Conservation (phyloP, 2,797 vertebrate species). For the Pangasius larnaudii region DNA sequence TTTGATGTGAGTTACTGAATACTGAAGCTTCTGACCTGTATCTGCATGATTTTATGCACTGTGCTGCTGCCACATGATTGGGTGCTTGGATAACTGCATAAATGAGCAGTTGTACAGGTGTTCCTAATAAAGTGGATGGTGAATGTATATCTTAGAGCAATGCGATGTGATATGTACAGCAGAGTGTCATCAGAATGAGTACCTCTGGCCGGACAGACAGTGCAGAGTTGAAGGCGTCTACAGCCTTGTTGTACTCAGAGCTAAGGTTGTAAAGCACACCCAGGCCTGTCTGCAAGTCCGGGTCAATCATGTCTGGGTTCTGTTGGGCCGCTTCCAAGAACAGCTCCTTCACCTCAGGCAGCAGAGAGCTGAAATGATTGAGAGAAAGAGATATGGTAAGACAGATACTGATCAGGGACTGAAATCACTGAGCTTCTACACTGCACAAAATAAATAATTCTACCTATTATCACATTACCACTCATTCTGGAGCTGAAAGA, state of each 20-base stretch:
- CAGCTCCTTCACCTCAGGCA: conserved; percentile 91
- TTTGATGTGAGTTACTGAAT: neutral
- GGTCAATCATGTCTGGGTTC: conserved; percentile 88
- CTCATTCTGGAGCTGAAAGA: neutral
- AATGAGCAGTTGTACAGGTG: neutral
- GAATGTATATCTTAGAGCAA: neutral
- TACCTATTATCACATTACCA: neutral
- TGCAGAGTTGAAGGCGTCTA: conserved; percentile 95
- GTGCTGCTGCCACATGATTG: neutral
- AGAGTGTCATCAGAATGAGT: conserved; percentile 6
- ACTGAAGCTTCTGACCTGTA: neutral
- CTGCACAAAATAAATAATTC: neutral
- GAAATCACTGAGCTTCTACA: neutral
- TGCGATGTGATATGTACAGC: neutral
- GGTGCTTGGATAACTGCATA: neutral
- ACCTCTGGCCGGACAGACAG: conserved; percentile 96
- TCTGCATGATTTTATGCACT: too few species aligned
- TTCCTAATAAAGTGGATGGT: neutral
- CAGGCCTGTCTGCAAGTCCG: conserved; percentile 95
- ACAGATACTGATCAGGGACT: neutral
- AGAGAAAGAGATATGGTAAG: neutral
- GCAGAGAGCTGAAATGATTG: conserved; percentile 76
- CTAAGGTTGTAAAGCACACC: conserved; percentile 97
- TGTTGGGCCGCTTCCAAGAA: conserved; percentile 92
- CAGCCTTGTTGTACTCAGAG: conserved; percentile 94